A percentile compares a stretch with the other conserved stretches of the same genome.
Conservation (phyloP, 2,888 invertebrate species). For the Ommatoiulus sabulosus region DNA sequence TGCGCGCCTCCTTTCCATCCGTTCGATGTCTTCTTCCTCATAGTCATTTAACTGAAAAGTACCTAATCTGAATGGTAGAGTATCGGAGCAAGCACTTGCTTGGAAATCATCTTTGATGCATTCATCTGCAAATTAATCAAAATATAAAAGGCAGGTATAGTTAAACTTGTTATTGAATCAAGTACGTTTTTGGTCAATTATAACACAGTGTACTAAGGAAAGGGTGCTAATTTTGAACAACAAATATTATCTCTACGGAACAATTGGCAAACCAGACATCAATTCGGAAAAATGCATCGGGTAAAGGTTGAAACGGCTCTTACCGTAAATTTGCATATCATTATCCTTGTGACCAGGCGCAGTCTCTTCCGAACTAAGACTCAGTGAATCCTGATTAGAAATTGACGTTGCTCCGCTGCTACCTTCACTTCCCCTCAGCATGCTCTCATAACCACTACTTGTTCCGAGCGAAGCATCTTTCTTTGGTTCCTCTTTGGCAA, state of each 20-base stretch:
- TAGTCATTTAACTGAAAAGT: conserved; percentile 67
- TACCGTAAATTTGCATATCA: conserved; percentile 57
- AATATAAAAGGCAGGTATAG: no score
- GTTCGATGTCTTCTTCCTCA: conserved; percentile 71
- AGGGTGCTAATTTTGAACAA: no score
- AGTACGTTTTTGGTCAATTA: no score
- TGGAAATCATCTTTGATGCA: conserved; percentile 18
- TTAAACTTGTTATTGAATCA: no score
- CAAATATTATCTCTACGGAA: no score
- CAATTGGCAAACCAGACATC: no score
- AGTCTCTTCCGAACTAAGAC: conserved; percentile 56
- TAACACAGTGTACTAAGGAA: no score
- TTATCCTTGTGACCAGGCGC: conserved; percentile 25
- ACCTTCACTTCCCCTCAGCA: conserved; percentile 75
- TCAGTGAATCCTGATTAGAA: conserved; percentile 54
- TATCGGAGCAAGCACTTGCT: background rate
- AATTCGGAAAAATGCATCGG: no score
- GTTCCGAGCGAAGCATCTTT: conserved; percentile 70
- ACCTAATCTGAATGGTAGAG: conserved; percentile 60
- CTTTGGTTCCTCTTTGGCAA: conserved; percentile 38
- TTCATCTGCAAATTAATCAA: background rate
- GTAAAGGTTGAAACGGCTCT: background rate
- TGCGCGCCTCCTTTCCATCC: conserved; percentile 70
- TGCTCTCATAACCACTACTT: conserved; percentile 89
- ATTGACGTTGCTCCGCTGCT: conserved; percentile 62